Percentiles rank a stretch among this genome's conserved stretches.
These are phyloP conservation scores for Corydoras maculifer DNA, from an alignment of 2,113 vertebrate species.

Conservation along the genomic window DNA sequence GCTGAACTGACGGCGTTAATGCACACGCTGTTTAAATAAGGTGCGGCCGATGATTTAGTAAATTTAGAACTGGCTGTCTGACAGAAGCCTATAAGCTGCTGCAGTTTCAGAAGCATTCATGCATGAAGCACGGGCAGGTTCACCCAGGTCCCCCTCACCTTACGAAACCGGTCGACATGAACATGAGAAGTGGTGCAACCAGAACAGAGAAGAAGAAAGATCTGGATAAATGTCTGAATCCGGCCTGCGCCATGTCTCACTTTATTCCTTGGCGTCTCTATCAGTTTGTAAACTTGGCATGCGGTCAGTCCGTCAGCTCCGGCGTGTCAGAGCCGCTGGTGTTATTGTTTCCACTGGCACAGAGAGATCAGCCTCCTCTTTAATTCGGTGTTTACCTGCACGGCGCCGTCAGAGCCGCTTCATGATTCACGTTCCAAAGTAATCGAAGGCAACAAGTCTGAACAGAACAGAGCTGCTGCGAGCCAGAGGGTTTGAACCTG, in stretches of 20 bases:
- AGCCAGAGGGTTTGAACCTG: not conserved
- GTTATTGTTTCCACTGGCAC: not conserved
- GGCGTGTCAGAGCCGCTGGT: too few species aligned
- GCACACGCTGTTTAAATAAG: conserved; percentile 1
- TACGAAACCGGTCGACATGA: conserved; percentile 24
- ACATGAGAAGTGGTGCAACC: conserved; percentile 7
- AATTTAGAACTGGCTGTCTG: conserved; percentile 13
- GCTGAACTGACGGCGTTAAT: not conserved
- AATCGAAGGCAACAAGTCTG: conserved; percentile 22
- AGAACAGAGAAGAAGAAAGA: not conserved
- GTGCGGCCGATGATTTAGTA: conserved; percentile 12
- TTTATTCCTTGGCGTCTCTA: too few species aligned
- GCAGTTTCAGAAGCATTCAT: conserved; percentile 10
- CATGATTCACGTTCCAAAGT: conserved; percentile 7
- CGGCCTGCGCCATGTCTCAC: conserved; percentile 12
- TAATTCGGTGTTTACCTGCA: not conserved
- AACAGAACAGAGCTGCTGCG: conserved; percentile 3
- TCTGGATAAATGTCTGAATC: not conserved
- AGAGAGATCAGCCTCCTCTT: not conserved
- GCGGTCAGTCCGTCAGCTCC: too few species aligned
- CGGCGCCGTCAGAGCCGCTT: not conserved
- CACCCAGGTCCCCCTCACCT: conserved; percentile 9
- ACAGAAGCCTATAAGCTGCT: conserved; percentile 1
- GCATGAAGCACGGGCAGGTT: conserved; percentile 17
- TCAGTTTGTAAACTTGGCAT: too few species aligned